A percentile compares a stretch with the other conserved stretches of the same genome.
Evolutionary conservation across 1,140 invertebrate species (phyloP).

Genomic region (Papilio glaucus): DNA sequence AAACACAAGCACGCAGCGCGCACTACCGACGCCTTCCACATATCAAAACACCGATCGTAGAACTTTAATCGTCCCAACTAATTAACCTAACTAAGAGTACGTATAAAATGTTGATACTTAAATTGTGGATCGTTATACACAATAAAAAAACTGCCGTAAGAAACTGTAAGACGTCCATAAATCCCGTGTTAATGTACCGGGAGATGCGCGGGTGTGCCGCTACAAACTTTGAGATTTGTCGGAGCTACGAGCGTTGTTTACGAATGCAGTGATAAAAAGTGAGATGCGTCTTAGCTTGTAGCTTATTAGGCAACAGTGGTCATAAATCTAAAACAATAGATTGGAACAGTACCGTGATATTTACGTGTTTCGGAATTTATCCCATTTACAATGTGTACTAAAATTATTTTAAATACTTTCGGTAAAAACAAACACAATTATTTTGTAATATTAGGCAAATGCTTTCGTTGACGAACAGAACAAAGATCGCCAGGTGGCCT

Average conservation of each 20-base stretch:
- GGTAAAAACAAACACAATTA: too few species aligned
- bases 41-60: constrained; percentile 45
- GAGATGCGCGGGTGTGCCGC: neutral
- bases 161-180: constrained; percentile 64
- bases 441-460: too few species aligned
- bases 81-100: constrained; percentile 67
- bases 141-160: constrained; percentile 62
- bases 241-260: neutral
- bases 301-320: constrained; percentile 3
- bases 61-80: constrained; percentile 65
- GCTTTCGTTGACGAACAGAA: too few species aligned
- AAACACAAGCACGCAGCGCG: neutral
- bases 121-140: constrained; percentile 65
- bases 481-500: too few species aligned
- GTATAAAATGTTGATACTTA: constrained; percentile 64
- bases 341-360: constrained; percentile 5
- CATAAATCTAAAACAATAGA: constrained; percentile 13
- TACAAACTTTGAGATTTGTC: neutral
- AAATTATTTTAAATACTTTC: too few species aligned
- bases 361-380: neutral
- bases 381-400: too few species aligned
- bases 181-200: constrained; percentile 61
- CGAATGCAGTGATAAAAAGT: neutral
- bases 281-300: neutral
- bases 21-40: constrained; percentile 38